phyloP scores from a whole-genome alignment of 2,797 vertebrate species.

The Sandelia bainsii region DNA sequence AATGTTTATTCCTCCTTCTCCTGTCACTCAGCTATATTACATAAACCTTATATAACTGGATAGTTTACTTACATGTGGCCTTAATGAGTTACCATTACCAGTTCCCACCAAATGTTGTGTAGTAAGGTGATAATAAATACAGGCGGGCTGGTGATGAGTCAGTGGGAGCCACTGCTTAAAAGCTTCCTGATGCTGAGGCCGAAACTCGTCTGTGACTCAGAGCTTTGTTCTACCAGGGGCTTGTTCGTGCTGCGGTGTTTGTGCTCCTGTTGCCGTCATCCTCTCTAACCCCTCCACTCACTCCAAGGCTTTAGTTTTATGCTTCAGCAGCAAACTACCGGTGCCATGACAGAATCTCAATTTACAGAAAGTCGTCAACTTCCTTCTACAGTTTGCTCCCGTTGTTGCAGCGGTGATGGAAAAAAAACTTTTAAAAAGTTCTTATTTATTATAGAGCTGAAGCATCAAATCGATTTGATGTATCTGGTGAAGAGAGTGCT shows the following conservation, averaged over 20 bases:
- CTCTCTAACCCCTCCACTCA: background rate
- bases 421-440: too few relatives aligned
- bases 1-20: background rate
- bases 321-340: background rate
- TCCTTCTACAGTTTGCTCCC: too few relatives aligned
- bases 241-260: constrained; percentile 11
- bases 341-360: background rate
- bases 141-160: constrained; percentile 21
- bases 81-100: constrained; percentile 22
- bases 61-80: constrained; percentile 3
- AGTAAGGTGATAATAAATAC: constrained; percentile 34
- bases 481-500: too few relatives aligned
- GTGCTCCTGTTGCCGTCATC: constrained; percentile 9
- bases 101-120: constrained; percentile 13
- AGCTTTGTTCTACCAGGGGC: constrained; percentile 9
- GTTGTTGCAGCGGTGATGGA: too few relatives aligned
- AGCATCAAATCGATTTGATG: too few relatives aligned
- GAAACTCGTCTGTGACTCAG: constrained; percentile 42
- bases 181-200: constrained; percentile 19
- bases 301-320: background rate
- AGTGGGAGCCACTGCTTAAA: constrained; percentile 8
- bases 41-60: constrained; percentile 7
- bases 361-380: background rate
- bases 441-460: too few relatives aligned
- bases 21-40: constrained; percentile 9